Percentiles rank a stretch among this genome's conserved stretches.
Conservation (phyloP, 2,113 vertebrate genomes). For the Ariopsis seemanni region DNA sequence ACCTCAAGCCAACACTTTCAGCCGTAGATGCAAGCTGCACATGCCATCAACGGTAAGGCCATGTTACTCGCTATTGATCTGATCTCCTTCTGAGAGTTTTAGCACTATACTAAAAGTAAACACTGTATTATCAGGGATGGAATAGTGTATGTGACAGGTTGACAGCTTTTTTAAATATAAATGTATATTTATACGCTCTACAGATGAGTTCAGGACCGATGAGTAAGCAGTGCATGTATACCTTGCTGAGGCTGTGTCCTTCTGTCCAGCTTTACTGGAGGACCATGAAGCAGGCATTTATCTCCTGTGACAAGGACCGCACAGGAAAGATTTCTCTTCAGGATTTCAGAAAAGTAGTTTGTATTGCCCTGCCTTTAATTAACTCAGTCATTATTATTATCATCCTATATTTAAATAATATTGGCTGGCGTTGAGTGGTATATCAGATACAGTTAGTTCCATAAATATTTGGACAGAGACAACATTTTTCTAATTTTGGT, state of each 20-base stretch:
- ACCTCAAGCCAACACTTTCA: slow-evolving; percentile 50
- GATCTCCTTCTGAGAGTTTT: not conserved
- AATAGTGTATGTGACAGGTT: not conserved
- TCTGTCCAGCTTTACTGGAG: slow-evolving; percentile 69
- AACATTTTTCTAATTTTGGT: too few relatives aligned
- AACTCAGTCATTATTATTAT: not conserved
- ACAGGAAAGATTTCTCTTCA: slow-evolving; percentile 62
- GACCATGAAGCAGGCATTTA: slow-evolving; percentile 65
- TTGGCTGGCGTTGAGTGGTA: too few relatives aligned
- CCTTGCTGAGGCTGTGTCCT: slow-evolving; percentile 70
- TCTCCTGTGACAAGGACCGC: slow-evolving; percentile 52
- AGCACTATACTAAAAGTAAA: not conserved
- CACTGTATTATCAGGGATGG: not conserved
- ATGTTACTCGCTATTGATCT: not conserved
- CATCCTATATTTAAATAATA: too few relatives aligned
- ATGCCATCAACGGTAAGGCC: slow-evolving; percentile 62
- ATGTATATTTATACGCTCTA: not conserved
- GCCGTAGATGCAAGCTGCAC: slow-evolving; percentile 65
- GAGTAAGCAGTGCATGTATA: slow-evolving; percentile 48
- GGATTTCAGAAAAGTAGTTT: slow-evolving; percentile 70
- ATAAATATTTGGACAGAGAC: too few relatives aligned
- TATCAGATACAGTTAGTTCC: too few relatives aligned
- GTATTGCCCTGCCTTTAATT: not conserved
- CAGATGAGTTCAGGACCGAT: slow-evolving; percentile 63
- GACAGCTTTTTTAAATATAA: not conserved